Conservation (phyloP, 2,888 invertebrate species). For the Phaedon cochleariae region DNA sequence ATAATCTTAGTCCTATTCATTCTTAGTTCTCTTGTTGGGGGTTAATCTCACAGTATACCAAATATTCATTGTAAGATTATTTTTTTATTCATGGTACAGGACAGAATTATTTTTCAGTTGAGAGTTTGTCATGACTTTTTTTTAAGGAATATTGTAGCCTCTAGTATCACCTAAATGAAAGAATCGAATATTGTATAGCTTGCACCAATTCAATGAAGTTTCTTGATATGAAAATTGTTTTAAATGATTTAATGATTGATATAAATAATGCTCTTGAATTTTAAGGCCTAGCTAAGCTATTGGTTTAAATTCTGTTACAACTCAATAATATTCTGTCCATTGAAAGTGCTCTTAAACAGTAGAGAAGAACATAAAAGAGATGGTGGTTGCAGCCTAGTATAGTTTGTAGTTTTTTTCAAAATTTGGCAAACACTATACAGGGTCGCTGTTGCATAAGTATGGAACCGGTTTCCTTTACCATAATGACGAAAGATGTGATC, state of each 20-base stretch:
- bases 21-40: not conserved
- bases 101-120: too few species aligned
- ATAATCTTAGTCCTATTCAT: not conserved
- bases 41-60: not conserved
- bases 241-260: too few species aligned
- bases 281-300: not conserved
- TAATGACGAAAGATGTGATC: too few species aligned
- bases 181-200: too few species aligned
- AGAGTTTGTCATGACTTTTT: too few species aligned
- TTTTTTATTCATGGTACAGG: not conserved
- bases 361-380: constrained; percentile 42
- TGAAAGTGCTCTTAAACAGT: constrained; percentile 61
- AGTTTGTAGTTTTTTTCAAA: constrained; percentile 46
- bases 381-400: constrained; percentile 47
- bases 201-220: too few species aligned
- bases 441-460: not conserved
- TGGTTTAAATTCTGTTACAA: constrained; percentile 11
- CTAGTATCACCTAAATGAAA: too few species aligned
- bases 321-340: constrained; percentile 54
- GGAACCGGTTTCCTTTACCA: too few species aligned
- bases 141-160: too few species aligned
- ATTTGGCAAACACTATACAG: constrained; percentile 22
- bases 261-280: not conserved
- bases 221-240: too few species aligned
- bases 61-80: not conserved